phyloP scores from a whole-genome alignment of 2,888 invertebrate genomes.

The Neoascia interrupta region DNA sequence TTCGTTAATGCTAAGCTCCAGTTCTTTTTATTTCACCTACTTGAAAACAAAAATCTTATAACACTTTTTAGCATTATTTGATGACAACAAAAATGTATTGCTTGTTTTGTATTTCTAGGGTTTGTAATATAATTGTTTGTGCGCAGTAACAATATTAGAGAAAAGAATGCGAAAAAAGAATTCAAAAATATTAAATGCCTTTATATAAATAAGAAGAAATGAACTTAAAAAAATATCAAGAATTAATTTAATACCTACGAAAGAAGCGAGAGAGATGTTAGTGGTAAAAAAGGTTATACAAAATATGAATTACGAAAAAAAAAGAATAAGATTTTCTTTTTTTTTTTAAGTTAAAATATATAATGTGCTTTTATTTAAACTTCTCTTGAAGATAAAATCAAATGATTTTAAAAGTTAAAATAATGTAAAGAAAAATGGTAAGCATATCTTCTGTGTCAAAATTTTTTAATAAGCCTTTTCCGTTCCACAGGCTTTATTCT shows the following conservation, averaged over 20 bases:
- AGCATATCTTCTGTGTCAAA: background rate
- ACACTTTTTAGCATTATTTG: conserved; percentile 48
- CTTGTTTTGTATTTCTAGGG: conserved; percentile 56
- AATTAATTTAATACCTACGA: conserved; percentile 54
- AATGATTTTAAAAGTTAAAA: background rate
- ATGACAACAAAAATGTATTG: conserved; percentile 27
- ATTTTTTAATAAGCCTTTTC: no score
- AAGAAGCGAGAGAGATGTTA: conserved; percentile 64
- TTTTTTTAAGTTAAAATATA: background rate
- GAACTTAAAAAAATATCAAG: conserved; percentile 50
- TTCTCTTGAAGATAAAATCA: background rate
- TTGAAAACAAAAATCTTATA: conserved; percentile 20
- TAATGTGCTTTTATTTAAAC: background rate
- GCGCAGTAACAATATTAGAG: conserved; percentile 63
- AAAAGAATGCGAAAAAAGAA: conserved; percentile 63
- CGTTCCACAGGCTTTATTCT: no score
- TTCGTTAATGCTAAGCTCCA: conserved; percentile 44
- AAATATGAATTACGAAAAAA: conserved; percentile 52
- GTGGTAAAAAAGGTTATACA: conserved; percentile 57
- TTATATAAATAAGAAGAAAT: conserved; percentile 22
- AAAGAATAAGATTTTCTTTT: conserved; percentile 31
- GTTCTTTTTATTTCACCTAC: conserved; percentile 66
- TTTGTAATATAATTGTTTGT: conserved; percentile 58
- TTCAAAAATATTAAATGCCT: conserved; percentile 28
- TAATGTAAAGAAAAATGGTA: background rate